Conservation (phyloP, 1,140 invertebrate species). For the Neelides sp. region DNA sequence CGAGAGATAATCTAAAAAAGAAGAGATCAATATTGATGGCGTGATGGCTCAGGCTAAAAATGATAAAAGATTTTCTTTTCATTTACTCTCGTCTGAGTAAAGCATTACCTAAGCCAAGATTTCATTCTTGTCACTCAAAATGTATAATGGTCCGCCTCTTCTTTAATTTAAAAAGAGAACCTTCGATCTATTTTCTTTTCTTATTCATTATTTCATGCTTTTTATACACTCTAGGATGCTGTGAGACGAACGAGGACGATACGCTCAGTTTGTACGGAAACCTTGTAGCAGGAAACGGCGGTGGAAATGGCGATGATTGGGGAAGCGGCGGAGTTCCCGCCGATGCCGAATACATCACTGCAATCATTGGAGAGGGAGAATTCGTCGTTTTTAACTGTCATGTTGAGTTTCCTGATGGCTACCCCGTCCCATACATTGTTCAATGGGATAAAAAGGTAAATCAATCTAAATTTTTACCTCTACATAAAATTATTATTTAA, state of each 20-base stretch:
- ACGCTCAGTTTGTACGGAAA: slow-evolving; percentile 26
- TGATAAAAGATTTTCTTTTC: too few relatives aligned
- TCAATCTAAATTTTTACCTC: slow-evolving; percentile 24
- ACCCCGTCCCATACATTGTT: slow-evolving; percentile 87
- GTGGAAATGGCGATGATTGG: slow-evolving; percentile 29
- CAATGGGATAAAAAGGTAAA: slow-evolving; percentile 97
- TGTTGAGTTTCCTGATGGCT: slow-evolving; percentile 85
- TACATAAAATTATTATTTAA: too few relatives aligned
- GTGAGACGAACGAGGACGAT: slow-evolving; percentile 28
- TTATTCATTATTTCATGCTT: too few relatives aligned
- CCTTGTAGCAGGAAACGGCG: slow-evolving; percentile 26
- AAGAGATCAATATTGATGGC: too few relatives aligned
- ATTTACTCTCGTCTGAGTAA: too few relatives aligned
- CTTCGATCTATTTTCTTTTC: slow-evolving; percentile 11
- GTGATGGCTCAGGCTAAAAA: too few relatives aligned
- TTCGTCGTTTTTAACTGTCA: slow-evolving; percentile 92
- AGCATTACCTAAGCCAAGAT: too few relatives aligned
- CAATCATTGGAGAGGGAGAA: slow-evolving; percentile 85
- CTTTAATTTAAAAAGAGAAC: not conserved
- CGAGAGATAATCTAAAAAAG: too few relatives aligned
- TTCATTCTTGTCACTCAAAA: too few relatives aligned
- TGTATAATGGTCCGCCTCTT: too few relatives aligned
- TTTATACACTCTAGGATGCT: too few relatives aligned
- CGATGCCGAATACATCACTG: slow-evolving; percentile 88
- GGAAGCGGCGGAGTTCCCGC: slow-evolving; percentile 19